These are phyloP conservation scores for Pristionchus exspectatus DNA, from an alignment of 2,888 invertebrate species.

Conservation along the genomic window DNA sequence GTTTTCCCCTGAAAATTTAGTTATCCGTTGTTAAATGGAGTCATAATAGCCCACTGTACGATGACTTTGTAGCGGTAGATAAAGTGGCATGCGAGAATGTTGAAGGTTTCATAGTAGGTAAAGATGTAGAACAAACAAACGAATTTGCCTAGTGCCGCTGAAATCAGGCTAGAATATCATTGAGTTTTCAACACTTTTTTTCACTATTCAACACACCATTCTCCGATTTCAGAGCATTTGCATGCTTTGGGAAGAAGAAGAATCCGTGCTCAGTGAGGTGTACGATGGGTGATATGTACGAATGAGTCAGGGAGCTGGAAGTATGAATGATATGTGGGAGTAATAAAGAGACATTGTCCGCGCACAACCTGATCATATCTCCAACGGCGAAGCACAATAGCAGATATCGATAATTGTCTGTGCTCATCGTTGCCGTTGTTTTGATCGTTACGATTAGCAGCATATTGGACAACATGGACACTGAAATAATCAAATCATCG, in stretches of 20 bases:
- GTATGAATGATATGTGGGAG: too few relatives aligned
- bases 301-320: not conserved
- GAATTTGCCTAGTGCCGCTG: not conserved
- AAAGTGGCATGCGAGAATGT: not conserved
- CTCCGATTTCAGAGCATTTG: not conserved
- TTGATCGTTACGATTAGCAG: not conserved
- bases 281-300: not conserved
- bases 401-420: conserved; percentile 9
- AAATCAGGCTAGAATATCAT: too few relatives aligned
- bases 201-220: not conserved
- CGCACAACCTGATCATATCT: not conserved
- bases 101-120: conserved; percentile 1
- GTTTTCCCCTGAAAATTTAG: not conserved
- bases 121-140: not conserved
- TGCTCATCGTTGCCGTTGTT: not conserved
- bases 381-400: not conserved
- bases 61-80: conserved; percentile 10
- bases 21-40: too few relatives aligned
- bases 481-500: not conserved
- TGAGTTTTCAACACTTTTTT: not conserved
- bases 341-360: not conserved
- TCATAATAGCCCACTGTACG: not conserved
- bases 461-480: not conserved
- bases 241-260: conserved; percentile 3
- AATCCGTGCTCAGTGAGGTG: not conserved